These are phyloP conservation scores for Tetramorium alpestre DNA, from an alignment of 1,140 invertebrate genomes.

Conservation along the genomic window DNA sequence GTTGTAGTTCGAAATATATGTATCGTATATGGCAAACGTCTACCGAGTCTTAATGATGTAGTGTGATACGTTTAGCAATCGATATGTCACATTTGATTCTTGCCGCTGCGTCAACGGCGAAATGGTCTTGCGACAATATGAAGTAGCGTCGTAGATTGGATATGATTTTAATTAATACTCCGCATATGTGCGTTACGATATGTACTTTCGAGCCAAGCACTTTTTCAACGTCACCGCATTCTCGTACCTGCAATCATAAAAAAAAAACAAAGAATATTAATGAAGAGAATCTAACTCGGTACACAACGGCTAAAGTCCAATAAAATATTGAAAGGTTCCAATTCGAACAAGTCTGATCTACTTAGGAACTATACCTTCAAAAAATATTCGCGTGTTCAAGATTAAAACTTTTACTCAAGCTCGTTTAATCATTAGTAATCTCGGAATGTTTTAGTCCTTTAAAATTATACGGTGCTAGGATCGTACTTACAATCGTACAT, in stretches of 20 bases:
- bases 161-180: constrained; percentile 1
- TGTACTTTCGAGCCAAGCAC: constrained; percentile 15
- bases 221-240: constrained; percentile 63
- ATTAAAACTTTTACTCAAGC: constrained; percentile 6
- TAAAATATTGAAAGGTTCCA: constrained; percentile 4
- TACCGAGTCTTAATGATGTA: background rate
- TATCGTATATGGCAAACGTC: background rate
- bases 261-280: background rate
- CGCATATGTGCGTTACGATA: constrained; percentile 65
- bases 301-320: background rate
- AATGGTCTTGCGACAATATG: background rate
- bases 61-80: constrained; percentile 32
- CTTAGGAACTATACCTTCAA: background rate
- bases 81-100: constrained; percentile 46
- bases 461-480: background rate
- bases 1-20: background rate
- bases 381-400: background rate
- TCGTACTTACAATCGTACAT: too few species aligned
- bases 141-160: background rate
- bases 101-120: background rate
- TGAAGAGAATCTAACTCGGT: background rate
- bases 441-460: background rate
- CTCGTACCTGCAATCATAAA: constrained; percentile 55
- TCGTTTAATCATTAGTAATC: background rate
- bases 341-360: background rate